Base-by-base conservation (phyloP, 2,888 invertebrate species). In the Tenodera sinensis region DNA sequence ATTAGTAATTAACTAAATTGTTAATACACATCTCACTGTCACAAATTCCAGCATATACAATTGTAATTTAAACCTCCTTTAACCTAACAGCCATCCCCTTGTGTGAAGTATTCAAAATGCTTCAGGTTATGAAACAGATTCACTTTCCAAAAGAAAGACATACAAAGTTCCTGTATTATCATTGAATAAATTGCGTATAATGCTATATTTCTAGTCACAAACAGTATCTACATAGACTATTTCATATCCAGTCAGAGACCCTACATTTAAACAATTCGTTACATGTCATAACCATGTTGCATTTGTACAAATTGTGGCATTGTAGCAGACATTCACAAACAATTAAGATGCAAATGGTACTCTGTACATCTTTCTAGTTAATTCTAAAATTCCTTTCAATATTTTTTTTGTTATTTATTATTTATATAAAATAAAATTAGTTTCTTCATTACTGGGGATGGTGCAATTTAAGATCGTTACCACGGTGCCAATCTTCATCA, bases 351-450 rank as follows among this genome's bases (percentile, higher is more conserved):
- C 54, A 71, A 84, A 9, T 30, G 28, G 84, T n/a, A 47, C 47
- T 85, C 54, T 85, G 25, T 85, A 85, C 85, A 85, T 85, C 87
- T 87, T 87, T 83, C 87, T 30, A 42, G 71, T 83, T 34, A 83
- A 28, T 83, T 87, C 87, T 42, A 87, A 87, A 87, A 30, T 71
- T n/a, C 81, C 42, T 81, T 82, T 12, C 83, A 81, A 87, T 71
- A 20, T 71, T 6, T 83, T 87, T 83, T 27, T 27, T 27, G n/a
- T 82, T 81, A 82, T 28, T 87, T 82, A 82, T 87, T 84, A 30
- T 87, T 28, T 83, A 87, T 83, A 87, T 87, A 87, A 87, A 87
- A 87, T 87, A 87, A 87, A 87, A 87, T 87, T 81, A 82, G 83
- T 83, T 34, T 30, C 83, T 81, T 81, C 82, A 83, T 82, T 87